Percentiles rank a stretch among this genome's conserved stretches.
Conservation (phyloP, 1,140 invertebrate genomes). For the Magallana gigas region DNA sequence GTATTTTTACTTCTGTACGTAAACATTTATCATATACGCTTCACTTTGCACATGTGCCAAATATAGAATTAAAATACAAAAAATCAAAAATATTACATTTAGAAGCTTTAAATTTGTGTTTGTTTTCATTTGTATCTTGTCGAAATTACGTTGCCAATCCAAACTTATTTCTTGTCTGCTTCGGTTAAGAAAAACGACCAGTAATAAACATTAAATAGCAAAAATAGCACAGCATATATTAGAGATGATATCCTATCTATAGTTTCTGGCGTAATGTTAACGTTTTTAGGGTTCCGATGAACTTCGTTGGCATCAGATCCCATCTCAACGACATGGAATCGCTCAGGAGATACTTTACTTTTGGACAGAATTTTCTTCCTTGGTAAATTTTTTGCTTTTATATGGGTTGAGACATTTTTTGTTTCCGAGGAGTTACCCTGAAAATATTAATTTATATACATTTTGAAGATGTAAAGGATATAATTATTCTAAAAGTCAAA, state of each 20-base stretch:
- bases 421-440: neutral
- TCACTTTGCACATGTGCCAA: neutral
- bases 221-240: neutral
- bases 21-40: neutral
- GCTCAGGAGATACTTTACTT: neutral
- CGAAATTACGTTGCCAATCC: too few species aligned
- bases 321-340: neutral
- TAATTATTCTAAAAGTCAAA: too few species aligned
- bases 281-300: neutral
- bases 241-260: slow-evolving; percentile 1
- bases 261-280: neutral
- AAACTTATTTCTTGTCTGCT: neutral
- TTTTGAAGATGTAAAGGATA: too few species aligned
- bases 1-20: too few species aligned
- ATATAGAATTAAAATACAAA: neutral
- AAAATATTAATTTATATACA: neutral
- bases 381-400: neutral
- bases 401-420: neutral
- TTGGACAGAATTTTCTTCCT: neutral
- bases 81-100: neutral
- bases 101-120: neutral
- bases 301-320: neutral
- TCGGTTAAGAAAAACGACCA: slow-evolving; percentile 1
- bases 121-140: too few species aligned
- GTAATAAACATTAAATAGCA: neutral